These are phyloP conservation scores for Amphipoea lucens DNA, from an alignment of 2,888 invertebrate species.

Conservation along the genomic window DNA sequence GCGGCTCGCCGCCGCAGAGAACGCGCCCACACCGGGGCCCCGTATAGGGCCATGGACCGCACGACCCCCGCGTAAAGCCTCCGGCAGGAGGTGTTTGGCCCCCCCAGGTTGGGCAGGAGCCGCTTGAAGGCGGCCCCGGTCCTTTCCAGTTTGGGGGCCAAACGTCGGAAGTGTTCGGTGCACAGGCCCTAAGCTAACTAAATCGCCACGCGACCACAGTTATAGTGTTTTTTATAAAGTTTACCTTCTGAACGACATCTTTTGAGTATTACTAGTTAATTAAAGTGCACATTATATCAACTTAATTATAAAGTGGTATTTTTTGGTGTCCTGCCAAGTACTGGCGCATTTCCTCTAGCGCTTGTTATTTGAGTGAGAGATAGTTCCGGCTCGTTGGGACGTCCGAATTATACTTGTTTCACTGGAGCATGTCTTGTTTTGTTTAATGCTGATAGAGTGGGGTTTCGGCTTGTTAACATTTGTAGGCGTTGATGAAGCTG, in stretches of 20 bases:
- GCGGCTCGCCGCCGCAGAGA: no score
- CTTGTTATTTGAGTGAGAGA: conserved; percentile 58
- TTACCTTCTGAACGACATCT: conserved; percentile 27
- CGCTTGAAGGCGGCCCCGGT: no score
- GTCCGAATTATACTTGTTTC: conserved; percentile 24
- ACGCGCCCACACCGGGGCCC: no score
- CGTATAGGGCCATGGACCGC: no score
- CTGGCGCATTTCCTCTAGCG: conserved; percentile 47
- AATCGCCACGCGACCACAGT: no score
- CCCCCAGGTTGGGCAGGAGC: no score
- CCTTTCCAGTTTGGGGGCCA: no score
- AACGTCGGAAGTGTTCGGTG: no score
- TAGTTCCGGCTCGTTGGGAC: conserved; percentile 39
- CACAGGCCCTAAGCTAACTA: not conserved
- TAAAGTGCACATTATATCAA: conserved; percentile 64
- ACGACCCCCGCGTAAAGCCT: no score
- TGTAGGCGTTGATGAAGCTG: conserved; percentile 3
- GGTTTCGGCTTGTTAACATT: conserved; percentile 18
- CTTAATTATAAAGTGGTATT: conserved; percentile 64
- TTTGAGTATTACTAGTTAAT: conserved; percentile 50
- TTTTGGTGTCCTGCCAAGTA: conserved; percentile 64
- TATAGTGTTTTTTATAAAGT: not conserved
- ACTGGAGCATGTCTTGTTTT: conserved; percentile 30
- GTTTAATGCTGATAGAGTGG: conserved; percentile 12
- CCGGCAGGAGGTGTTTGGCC: no score